These are phyloP conservation scores for Thymallus thymallus DNA, from an alignment of 2,113 vertebrate genomes.

Conservation along the genomic window DNA sequence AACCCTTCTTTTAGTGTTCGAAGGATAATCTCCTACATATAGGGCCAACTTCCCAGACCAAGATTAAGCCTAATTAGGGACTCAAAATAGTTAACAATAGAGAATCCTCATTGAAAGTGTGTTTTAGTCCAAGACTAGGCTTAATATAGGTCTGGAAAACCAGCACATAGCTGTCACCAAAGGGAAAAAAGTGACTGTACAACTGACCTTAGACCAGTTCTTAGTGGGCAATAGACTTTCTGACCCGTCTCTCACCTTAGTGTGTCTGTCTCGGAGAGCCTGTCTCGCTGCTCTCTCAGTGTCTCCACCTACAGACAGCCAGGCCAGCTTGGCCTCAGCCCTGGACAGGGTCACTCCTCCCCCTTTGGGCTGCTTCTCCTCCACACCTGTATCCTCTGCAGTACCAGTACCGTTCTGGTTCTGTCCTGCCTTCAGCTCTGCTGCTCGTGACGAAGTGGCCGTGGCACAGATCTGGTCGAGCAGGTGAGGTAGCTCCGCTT, in stretches of 20 bases:
- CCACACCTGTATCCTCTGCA: conserved; percentile 5
- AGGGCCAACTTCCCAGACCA: too few species aligned
- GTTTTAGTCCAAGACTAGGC: too few species aligned
- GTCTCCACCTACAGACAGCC: conserved; percentile 79
- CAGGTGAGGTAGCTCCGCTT: conserved; percentile 78
- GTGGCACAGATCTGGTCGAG: conserved; percentile 79
- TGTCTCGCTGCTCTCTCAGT: conserved; percentile 77
- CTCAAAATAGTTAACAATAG: too few species aligned
- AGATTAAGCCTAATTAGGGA: too few species aligned
- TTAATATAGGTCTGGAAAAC: too few species aligned
- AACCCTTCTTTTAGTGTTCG: neutral
- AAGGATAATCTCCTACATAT: neutral
- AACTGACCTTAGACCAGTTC: too few species aligned
- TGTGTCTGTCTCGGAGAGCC: conserved; percentile 73
- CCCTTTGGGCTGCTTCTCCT: neutral
- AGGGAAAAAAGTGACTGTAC: too few species aligned
- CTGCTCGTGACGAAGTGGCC: conserved; percentile 48
- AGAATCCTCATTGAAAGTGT: too few species aligned
- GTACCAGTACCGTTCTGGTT: conserved; percentile 27
- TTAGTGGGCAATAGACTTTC: too few species aligned
- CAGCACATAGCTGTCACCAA: too few species aligned
- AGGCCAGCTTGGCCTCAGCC: conserved; percentile 82
- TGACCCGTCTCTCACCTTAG: conserved; percentile 67
- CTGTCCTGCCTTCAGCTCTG: neutral
- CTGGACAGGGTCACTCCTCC: conserved; percentile 71